Conservation (phyloP, 2,113 vertebrate genomes). For the Rafetus swinhoei region DNA sequence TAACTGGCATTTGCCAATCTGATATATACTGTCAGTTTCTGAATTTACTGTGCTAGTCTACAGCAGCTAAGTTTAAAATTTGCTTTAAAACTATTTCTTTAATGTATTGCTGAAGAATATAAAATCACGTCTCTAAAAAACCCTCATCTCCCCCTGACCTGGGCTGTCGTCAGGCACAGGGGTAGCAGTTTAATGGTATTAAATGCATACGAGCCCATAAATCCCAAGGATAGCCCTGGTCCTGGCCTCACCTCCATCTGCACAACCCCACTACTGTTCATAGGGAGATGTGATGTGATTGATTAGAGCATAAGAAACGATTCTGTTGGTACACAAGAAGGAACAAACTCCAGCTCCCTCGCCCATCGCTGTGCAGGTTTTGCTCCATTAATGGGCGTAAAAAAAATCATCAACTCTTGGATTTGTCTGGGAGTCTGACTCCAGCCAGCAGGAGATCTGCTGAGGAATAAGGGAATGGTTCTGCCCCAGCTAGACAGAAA, state of each 20-base stretch:
- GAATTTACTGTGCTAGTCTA: too few species aligned
- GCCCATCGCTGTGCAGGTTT: slow-evolving; percentile 49
- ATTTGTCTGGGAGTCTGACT: not conserved
- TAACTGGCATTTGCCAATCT: too few species aligned
- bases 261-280: not conserved
- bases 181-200: too few species aligned
- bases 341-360: not conserved
- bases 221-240: not conserved
- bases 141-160: too few species aligned
- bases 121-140: too few species aligned
- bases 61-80: too few species aligned
- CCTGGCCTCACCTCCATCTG: not conserved
- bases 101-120: too few species aligned
- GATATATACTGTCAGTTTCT: too few species aligned
- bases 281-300: not conserved
- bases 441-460: slow-evolving; percentile 18
- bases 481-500: slow-evolving; percentile 52
- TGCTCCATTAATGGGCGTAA: slow-evolving; percentile 19
- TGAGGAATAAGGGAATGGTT: slow-evolving; percentile 43
- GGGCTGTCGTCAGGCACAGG: too few species aligned
- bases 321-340: not conserved
- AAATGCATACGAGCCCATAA: too few species aligned
- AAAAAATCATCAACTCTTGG: too few species aligned
- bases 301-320: not conserved
- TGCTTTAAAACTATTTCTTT: too few species aligned